These are phyloP conservation scores for Stenotaenia linearis DNA, from an alignment of 2,888 invertebrate species.

Conservation along the genomic window DNA sequence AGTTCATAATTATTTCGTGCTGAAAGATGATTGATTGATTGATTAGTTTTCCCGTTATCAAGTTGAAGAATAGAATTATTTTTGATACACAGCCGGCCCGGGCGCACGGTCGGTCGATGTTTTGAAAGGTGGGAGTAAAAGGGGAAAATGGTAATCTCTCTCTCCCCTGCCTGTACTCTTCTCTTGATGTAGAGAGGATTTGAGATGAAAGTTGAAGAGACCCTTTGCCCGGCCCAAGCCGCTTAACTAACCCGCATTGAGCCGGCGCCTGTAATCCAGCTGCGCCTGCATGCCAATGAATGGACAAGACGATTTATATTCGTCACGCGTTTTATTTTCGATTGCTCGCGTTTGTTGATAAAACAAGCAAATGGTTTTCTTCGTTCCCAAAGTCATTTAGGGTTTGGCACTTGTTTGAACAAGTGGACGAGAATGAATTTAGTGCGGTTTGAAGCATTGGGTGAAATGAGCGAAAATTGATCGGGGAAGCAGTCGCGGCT, in stretches of 20 bases:
- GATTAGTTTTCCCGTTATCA: too few relatives aligned
- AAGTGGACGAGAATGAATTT: conserved; percentile 2
- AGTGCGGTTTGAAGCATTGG: neutral
- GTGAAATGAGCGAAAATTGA: conserved; percentile 11
- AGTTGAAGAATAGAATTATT: too few relatives aligned
- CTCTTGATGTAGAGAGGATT: conserved; percentile 32
- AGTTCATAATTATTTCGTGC: too few relatives aligned
- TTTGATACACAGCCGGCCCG: too few relatives aligned
- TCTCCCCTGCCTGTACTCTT: neutral
- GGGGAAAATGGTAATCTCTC: conserved; percentile 14
- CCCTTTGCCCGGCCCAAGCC: conserved; percentile 17
- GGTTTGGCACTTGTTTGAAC: neutral
- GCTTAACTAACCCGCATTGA: conserved; percentile 32
- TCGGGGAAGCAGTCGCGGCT: neutral
- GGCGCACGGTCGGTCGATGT: too few relatives aligned
- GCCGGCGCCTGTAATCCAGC: conserved; percentile 26
- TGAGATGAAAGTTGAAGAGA: conserved; percentile 24
- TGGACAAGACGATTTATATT: conserved; percentile 22
- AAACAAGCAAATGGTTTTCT: neutral
- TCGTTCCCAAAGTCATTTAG: neutral
- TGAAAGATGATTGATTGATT: too few relatives aligned
- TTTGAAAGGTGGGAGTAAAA: neutral
- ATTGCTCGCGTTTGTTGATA: neutral
- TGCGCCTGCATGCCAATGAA: conserved; percentile 30
- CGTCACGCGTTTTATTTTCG: conserved; percentile 1